Conservation (phyloP, 1,140 invertebrate genomes). For the Spodoptera frugiperda region DNA sequence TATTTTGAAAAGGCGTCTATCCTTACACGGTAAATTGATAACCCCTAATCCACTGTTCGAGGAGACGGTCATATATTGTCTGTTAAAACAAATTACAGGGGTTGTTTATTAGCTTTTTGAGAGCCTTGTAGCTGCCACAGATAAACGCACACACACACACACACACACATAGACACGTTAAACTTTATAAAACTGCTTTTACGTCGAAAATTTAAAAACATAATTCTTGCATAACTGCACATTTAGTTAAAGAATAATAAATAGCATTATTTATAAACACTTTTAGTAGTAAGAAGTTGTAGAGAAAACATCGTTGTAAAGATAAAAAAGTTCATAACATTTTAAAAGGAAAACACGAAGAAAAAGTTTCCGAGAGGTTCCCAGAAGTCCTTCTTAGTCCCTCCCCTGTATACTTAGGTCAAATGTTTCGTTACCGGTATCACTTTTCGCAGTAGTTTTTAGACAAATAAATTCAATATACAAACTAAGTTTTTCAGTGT, state of each 20-base stretch:
- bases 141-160: no score
- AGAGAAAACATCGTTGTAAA: conserved; percentile 21
- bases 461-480: not conserved
- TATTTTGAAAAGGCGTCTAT: no score
- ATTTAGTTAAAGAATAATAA: not conserved
- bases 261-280: not conserved
- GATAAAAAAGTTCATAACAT: conserved; percentile 6
- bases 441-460: conserved; percentile 20
- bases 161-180: no score
- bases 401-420: conserved; percentile 19
- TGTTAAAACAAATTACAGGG: no score
- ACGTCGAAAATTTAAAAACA: no score
- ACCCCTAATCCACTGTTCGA: no score
- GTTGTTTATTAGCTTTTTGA: no score
- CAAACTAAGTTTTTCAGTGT: not conserved
- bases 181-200: no score
- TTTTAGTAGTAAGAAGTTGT: conserved; percentile 1
- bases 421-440: conserved; percentile 27
- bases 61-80: no score
- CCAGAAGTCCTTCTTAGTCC: conserved; percentile 2
- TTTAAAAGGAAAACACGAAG: conserved; percentile 31
- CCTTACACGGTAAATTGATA: no score
- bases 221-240: not conserved
- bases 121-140: no score
- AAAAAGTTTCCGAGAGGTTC: conserved; percentile 2